A percentile compares a stretch with the other conserved stretches of the same genome.
phyloP scores from a whole-genome alignment of 2,797 vertebrate genomes.

The Anolis apletophallus region DNA sequence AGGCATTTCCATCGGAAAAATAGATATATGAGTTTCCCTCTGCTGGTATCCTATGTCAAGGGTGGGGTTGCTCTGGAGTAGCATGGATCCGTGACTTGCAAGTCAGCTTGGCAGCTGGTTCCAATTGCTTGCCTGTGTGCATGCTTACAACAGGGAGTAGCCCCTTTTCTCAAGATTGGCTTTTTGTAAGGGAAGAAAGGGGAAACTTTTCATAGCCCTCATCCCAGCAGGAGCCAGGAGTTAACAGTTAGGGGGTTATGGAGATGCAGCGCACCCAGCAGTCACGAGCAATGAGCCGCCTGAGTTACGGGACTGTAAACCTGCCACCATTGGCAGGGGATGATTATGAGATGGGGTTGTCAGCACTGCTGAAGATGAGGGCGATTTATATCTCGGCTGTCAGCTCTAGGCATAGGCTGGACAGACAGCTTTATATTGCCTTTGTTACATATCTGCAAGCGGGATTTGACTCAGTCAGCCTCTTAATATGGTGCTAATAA shows the following conservation, averaged over 20 bases:
- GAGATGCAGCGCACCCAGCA: rapidly evolving
- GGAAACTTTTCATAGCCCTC: background rate
- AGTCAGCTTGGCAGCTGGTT: constrained; percentile 19
- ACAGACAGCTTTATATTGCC: background rate
- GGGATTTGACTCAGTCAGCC: constrained; percentile 6
- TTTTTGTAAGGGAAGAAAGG: background rate
- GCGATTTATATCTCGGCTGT: background rate
- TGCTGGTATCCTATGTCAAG: background rate
- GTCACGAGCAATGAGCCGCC: rapidly evolving
- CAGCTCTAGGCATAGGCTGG: constrained; percentile 36
- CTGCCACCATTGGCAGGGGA: constrained; percentile 32
- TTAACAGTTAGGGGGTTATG: background rate
- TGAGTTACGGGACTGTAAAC: constrained; percentile 22
- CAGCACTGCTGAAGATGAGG: constrained; percentile 15
- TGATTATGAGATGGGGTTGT: constrained; percentile 6
- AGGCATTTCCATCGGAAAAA: background rate
- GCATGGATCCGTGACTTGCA: background rate
- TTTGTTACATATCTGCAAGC: constrained; percentile 6
- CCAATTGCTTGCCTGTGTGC: background rate
- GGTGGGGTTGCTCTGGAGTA: rapidly evolving
- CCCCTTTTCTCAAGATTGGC: constrained; percentile 20
- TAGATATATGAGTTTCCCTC: background rate
- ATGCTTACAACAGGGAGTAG: background rate
- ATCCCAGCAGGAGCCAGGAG: constrained; percentile 31
- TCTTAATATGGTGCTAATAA: constrained; percentile 29